These are phyloP conservation scores for Erebia aethiops DNA, from an alignment of 2,888 invertebrate species.

Conservation along the genomic window DNA sequence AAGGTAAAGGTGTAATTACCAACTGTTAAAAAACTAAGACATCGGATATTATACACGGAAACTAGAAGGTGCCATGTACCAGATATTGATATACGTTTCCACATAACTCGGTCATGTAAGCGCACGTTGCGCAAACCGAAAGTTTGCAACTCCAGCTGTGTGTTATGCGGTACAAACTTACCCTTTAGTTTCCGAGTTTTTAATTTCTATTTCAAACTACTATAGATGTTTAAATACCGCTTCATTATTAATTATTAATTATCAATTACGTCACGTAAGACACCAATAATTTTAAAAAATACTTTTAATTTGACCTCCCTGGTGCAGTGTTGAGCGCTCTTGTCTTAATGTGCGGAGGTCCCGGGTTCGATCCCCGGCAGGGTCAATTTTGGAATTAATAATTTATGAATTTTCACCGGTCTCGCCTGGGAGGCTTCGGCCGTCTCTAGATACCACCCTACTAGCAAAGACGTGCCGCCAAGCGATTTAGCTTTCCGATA, in stretches of 20 bases:
- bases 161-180: conserved; percentile 18
- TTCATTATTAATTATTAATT: neutral
- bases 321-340: no score
- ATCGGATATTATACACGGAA: neutral
- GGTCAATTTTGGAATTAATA: no score
- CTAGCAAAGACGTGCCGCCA: no score
- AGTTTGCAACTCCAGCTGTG: conserved; percentile 20
- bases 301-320: no score
- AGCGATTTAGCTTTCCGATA: no score
- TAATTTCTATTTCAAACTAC: conserved; percentile 8
- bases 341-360: no score
- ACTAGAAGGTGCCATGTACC: neutral
- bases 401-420: no score
- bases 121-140: conserved; percentile 21
- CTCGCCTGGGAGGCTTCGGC: no score
- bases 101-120: conserved; percentile 21
- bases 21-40: conserved; percentile 1
- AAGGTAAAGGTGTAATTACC: neutral
- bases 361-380: no score
- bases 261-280: neutral
- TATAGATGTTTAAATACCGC: neutral
- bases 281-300: no score
- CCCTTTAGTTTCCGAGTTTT: conserved; percentile 10
- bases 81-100: neutral
- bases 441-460: no score